phyloP scores from a whole-genome alignment of 2,888 invertebrate species.

The Xanthia icteritia region DNA sequence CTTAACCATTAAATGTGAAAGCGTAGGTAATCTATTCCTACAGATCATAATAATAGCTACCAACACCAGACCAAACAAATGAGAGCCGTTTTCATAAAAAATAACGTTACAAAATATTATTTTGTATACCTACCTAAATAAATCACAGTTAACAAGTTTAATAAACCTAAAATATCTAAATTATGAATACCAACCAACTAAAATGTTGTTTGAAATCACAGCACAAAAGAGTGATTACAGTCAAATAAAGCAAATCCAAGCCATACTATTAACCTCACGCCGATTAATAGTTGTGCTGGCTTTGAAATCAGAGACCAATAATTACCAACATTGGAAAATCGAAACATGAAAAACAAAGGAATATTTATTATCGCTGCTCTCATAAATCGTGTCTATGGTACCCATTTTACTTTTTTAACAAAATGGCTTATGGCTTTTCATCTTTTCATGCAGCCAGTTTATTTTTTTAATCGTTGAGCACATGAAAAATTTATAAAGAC shows the following conservation, averaged over 20 bases:
- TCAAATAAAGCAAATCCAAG: neutral
- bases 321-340: slow-evolving; percentile 36
- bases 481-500: slow-evolving; percentile 13
- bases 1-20: too few relatives aligned
- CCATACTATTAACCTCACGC: neutral
- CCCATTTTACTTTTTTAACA: slow-evolving; percentile 12
- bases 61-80: too few relatives aligned
- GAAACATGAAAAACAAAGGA: slow-evolving; percentile 25
- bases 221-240: neutral
- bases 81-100: neutral
- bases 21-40: too few relatives aligned
- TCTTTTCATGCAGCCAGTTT: slow-evolving; percentile 6
- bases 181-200: neutral
- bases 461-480: slow-evolving; percentile 18
- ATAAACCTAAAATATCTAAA: neutral
- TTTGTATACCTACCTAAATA: neutral
- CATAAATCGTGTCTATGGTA: slow-evolving; percentile 6
- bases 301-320: slow-evolving; percentile 42
- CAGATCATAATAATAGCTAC: too few relatives aligned
- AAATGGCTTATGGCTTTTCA: slow-evolving; percentile 11
- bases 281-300: slow-evolving; percentile 1
- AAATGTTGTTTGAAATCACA: neutral
- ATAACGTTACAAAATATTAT: neutral
- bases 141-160: neutral
- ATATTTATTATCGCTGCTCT: slow-evolving; percentile 3